Conservation (phyloP, 1,140 invertebrate species). For the Ridgeia piscesae region DNA sequence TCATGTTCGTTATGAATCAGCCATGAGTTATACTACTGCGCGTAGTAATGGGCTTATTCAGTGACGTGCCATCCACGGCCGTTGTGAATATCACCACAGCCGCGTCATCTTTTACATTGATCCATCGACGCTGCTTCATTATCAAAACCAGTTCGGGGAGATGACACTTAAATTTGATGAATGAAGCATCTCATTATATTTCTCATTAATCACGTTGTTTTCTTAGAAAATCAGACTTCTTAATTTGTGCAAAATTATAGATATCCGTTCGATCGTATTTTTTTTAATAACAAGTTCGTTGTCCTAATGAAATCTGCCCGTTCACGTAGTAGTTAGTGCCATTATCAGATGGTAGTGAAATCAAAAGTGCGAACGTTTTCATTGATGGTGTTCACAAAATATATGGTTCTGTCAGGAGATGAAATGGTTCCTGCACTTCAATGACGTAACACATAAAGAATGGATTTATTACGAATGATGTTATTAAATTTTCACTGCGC, state of each 20-base stretch:
- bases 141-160: not conserved
- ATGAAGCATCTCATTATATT: not conserved
- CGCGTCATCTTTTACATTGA: not conserved
- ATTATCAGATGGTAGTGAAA: not conserved
- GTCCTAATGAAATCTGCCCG: not conserved
- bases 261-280: not conserved
- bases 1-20: not conserved
- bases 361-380: not conserved
- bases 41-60: not conserved
- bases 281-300: not conserved
- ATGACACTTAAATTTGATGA: not conserved
- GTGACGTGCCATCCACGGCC: not conserved
- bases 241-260: not conserved
- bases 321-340: not conserved
- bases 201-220: not conserved
- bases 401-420: not conserved
- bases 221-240: not conserved
- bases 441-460: not conserved
- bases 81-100: not conserved
- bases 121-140: not conserved
- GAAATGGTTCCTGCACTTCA: not conserved
- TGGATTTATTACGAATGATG: not conserved
- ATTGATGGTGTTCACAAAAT: not conserved
- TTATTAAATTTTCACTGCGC: not conserved
- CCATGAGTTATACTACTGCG: not conserved